Evolutionary conservation across 2,113 vertebrate species (phyloP).

Genomic region (Theristicus caerulescens): DNA sequence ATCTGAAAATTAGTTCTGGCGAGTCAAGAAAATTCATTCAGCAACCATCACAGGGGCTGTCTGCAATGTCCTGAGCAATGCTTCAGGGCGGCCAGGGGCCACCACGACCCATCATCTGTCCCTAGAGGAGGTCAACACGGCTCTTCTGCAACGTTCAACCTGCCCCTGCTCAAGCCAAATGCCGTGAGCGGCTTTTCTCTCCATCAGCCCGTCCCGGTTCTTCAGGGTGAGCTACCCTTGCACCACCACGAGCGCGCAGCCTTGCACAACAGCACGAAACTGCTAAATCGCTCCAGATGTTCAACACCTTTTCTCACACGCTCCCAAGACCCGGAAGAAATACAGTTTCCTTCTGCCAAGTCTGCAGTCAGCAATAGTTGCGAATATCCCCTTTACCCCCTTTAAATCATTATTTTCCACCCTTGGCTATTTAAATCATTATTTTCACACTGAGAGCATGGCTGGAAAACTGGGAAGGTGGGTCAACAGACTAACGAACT

Average conservation of each 20-base stretch:
- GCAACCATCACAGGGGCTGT: not conserved
- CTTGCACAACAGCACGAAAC: not conserved
- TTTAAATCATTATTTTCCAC: conserved; percentile 13
- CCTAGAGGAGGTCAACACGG: not conserved
- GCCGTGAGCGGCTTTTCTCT: not conserved
- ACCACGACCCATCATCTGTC: not conserved
- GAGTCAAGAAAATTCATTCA: not conserved
- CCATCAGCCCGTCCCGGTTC: not conserved
- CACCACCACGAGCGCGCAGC: not conserved
- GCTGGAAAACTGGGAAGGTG: not conserved
- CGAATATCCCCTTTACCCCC: not conserved
- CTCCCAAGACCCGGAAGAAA: conserved; percentile 41
- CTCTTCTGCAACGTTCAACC: not conserved
- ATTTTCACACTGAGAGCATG: conserved; percentile 10
- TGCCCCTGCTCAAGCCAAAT: not conserved
- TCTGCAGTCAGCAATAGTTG: not conserved
- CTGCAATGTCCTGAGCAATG: not conserved
- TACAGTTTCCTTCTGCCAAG: conserved; percentile 10
- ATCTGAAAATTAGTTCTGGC: not conserved
- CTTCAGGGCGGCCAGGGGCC: not conserved
- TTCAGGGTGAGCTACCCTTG: accelerated
- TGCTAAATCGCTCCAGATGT: conserved; percentile 27
- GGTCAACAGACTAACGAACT: not conserved
- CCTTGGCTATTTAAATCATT: not conserved
- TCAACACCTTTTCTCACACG: not conserved